phyloP scores from a whole-genome alignment of 2,113 vertebrate genomes.

The Dasyornis broadbenti region DNA sequence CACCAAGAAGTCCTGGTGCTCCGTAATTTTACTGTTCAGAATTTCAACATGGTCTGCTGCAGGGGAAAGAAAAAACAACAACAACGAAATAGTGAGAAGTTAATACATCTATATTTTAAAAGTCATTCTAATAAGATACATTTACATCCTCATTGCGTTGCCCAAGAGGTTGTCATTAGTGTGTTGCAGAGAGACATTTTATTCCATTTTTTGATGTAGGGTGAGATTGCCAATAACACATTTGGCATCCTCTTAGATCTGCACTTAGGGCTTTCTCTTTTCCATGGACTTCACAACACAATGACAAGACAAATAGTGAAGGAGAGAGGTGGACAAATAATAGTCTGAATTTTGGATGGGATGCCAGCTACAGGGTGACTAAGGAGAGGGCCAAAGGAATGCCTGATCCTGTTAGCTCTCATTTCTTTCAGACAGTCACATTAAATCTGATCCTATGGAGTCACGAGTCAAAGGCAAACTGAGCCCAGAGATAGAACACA shows the following conservation, averaged over 20 bases:
- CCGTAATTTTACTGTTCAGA: constrained; percentile 82
- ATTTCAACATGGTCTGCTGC: constrained; percentile 86
- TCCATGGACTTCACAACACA: not conserved
- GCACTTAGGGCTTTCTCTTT: not conserved
- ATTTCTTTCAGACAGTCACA: not conserved
- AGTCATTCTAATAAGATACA: not conserved
- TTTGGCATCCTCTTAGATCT: not conserved
- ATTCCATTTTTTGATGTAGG: not conserved
- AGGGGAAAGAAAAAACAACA: constrained; percentile 10
- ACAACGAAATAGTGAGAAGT: constrained; percentile 11
- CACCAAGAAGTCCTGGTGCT: constrained; percentile 84
- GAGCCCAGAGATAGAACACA: not conserved
- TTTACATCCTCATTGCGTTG: not conserved
- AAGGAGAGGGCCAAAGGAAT: not conserved
- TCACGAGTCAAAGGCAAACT: not conserved
- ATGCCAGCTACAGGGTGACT: not conserved
- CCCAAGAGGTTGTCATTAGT: not conserved
- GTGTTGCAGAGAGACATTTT: not conserved
- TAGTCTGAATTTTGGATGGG: not conserved
- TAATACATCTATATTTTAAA: not conserved
- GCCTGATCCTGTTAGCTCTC: not conserved
- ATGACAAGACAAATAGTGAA: not conserved
- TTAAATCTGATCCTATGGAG: not conserved
- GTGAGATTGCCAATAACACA: not conserved
- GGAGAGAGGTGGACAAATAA: not conserved